Conservation (phyloP, 1,140 invertebrate species). For the Batillaria attramentaria region DNA sequence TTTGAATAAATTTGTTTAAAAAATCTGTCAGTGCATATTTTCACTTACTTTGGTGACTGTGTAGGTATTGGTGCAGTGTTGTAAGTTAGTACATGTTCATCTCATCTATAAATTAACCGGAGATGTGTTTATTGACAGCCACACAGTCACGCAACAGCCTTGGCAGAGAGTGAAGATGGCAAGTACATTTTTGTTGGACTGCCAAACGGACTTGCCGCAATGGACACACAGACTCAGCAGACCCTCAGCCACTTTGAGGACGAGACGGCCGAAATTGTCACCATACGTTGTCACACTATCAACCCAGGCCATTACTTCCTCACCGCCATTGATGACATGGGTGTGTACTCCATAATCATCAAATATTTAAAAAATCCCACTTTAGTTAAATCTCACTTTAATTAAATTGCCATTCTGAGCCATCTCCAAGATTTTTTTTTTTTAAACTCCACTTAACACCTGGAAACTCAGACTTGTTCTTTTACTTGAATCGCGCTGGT, state of each 20-base stretch:
- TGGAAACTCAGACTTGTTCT: too few relatives aligned
- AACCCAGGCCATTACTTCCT: conserved; percentile 54
- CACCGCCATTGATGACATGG: conserved; percentile 65
- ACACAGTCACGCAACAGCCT: conserved; percentile 43
- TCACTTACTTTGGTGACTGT: too few relatives aligned
- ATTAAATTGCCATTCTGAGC: too few relatives aligned
- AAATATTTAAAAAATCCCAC: too few relatives aligned
- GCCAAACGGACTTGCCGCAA: conserved; percentile 56
- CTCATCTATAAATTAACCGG: neutral
- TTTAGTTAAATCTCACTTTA: too few relatives aligned
- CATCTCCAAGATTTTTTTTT: too few relatives aligned
- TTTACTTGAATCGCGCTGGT: too few relatives aligned
- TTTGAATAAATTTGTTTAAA: neutral
- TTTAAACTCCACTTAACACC: too few relatives aligned
- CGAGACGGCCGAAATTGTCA: conserved; percentile 57
- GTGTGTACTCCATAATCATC: too few relatives aligned
- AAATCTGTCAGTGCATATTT: neutral
- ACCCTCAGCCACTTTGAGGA: conserved; percentile 60
- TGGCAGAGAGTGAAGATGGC: conserved; percentile 59
- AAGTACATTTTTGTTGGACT: conserved; percentile 64
- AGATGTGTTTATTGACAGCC: too few relatives aligned
- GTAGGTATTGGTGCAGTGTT: too few relatives aligned
- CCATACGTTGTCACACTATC: conserved; percentile 52
- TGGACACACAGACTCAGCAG: conserved; percentile 54
- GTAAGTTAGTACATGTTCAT: too few relatives aligned